Conservation (phyloP, 2,113 vertebrate species). For the Ceyx melanurus region DNA sequence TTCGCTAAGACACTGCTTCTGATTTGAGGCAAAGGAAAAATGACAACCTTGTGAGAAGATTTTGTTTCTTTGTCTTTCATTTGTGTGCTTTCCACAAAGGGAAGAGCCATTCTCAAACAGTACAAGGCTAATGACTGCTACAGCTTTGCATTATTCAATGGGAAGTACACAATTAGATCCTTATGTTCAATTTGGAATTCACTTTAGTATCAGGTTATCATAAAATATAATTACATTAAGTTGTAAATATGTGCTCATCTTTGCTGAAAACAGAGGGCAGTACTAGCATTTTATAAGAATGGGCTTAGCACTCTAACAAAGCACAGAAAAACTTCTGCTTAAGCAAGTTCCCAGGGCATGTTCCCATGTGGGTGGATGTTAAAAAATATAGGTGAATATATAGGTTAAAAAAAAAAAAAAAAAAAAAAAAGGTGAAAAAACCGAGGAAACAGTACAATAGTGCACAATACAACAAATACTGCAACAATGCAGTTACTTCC, state of each 20-base stretch:
- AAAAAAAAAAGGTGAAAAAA: no score
- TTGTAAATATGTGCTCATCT: constrained; percentile 35
- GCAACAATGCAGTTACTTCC: neutral
- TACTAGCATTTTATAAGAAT: neutral
- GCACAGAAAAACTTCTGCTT: neutral
- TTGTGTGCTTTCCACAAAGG: constrained; percentile 24
- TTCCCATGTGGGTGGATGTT: neutral
- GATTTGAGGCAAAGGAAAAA: neutral
- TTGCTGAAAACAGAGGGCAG: neutral
- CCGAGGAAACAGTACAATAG: neutral
- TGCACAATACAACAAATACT: accelerated
- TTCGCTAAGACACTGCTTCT: neutral
- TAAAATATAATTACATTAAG: constrained; percentile 60
- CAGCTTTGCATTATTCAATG: constrained; percentile 68
- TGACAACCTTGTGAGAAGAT: neutral
- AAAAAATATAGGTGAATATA: neutral
- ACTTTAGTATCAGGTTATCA: constrained; percentile 58
- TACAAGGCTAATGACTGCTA: constrained; percentile 28
- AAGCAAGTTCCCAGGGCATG: neutral
- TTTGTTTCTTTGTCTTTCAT: constrained; percentile 19
- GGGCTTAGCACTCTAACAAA: neutral
- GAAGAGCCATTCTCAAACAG: neutral
- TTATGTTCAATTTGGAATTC: constrained; percentile 45
- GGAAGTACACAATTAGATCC: constrained; percentile 62
- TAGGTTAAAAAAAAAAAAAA: no score